Base-by-base conservation (phyloP, 2,888 invertebrate species). In the Pseudococcus jackbeardsleyi region DNA sequence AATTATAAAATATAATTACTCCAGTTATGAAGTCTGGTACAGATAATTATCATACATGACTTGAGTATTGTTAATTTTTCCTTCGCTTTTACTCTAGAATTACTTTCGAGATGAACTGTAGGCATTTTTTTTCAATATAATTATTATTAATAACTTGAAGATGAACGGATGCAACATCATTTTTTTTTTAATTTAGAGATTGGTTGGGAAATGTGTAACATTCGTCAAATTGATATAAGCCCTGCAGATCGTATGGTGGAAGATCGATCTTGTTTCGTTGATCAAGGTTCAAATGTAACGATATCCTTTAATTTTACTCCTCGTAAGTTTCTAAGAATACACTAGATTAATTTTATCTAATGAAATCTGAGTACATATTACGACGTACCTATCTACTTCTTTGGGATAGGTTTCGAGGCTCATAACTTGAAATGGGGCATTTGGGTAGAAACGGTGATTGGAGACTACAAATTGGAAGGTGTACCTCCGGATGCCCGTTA, bases 221-320 rank as follows among this genome's bases (percentile, higher is more conserved):
- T 82, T 5, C 39, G 46, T 33, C 15, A 82, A 22, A 19, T 82
- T 19, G 79, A 82, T 19, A 46, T 82, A 82, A 42, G n/a, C 22
- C 79, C 79, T 6, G 46, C 42, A 19, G 79, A 82, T 19, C 39
- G 79, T n/a, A 19, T 46, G 46, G 46, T 82, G 17, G 79, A 82
- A 82, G 79, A 82, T 46, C 11, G 19, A 19, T 82, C 79, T 22
- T 82, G 79, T 19, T 46, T 19, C 4, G 79, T 82, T 0, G 79
- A 82, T 46, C 39, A 46, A 3, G 79, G 79, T 17, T 46, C 79
- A 0, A 46, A 82, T 19, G 12, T 82, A 19, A 46, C 79, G 8
- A n/a, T 82, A 19, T 4, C 79, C 17, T 82, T 82, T 9, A 46
- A 82, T 46, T 82, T 46, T 19, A 42, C 79, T 33, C 79, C 79